Evolutionary conservation across 2,113 vertebrate species (phyloP), one percentile per base, ranked within the genome.

Genomic region (Sterrhoptilus dennistouni): DNA sequence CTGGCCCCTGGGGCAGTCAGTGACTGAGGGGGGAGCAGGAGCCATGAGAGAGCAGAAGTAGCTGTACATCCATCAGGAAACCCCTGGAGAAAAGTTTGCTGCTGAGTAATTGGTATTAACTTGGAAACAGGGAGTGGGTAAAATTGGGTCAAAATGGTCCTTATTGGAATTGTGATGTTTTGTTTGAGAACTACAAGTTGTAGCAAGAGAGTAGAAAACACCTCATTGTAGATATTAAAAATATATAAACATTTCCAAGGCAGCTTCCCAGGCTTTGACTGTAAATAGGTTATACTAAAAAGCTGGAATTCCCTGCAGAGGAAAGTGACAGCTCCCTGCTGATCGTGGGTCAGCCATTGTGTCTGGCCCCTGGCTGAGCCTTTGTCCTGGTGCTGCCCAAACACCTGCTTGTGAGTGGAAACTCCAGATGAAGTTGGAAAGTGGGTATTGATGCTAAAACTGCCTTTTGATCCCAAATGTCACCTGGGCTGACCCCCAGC

Each of bases 301-400:
- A 40, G 22, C 17, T 72, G 80, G 59, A 52, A 71, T 45, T 92
- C 28, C 9, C 18, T 50, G 35, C 29, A 59, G 65, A 19, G 24
- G 49, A 20, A 76, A 21, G 65, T 6, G 18, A 27, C 0, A 3
- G 40, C 6, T 71, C 40, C 42, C 25, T 81, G 54, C 6, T 83
- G 54, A 5, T 60, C 0, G 0, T 10, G 15, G 18, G 19, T n/a
- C 47, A 25, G 47, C n/a, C 3, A 0, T 5, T 4, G 18, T 20
- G 11, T 28, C 21, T 7, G 6, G 45, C 8, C 35, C 20, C 31
- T 42, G 47, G 11, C 22, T 22, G 19, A 33, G 15, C 29, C 45
- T 0, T 0, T 35, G 57, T 10, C 38, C 42, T 9, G 12, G 15
- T 1, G 5, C 59, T 81, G 52, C 47, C 42, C 1, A 1, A 22